Conservation (phyloP, 2,888 invertebrate genomes). For the Archips xylosteana region DNA sequence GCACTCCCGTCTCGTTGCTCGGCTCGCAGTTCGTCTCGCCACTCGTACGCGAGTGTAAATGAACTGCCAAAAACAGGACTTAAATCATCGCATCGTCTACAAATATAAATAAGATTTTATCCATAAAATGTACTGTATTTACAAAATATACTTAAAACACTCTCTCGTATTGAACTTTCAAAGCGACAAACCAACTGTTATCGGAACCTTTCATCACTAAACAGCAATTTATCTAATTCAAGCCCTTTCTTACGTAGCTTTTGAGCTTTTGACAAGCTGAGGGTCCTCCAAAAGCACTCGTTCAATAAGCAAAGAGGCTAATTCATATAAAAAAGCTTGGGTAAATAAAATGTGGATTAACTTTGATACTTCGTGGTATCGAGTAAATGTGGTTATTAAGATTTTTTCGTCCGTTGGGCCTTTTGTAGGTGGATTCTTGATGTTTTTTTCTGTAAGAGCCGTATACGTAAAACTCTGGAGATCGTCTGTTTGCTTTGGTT, state of each 20-base stretch:
- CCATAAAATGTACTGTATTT: not conserved
- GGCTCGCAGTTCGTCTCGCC: no score
- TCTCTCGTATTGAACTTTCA: not conserved
- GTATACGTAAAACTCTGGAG: no score
- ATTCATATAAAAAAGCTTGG: slow-evolving; percentile 27
- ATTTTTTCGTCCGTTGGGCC: not conserved
- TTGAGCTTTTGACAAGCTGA: slow-evolving; percentile 37
- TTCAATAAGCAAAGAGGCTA: slow-evolving; percentile 37
- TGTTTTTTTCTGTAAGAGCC: not conserved
- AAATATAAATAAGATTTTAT: not conserved
- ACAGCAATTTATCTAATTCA: slow-evolving; percentile 35
- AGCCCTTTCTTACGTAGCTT: slow-evolving; percentile 22
- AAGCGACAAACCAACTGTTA: not conserved
- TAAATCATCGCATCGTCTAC: no score
- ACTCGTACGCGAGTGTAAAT: no score
- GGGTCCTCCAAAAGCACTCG: slow-evolving; percentile 34
- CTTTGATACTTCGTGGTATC: slow-evolving; percentile 1
- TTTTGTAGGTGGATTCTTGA: not conserved
- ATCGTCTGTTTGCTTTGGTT: not conserved
- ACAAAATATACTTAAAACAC: not conserved
- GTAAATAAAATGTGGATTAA: slow-evolving; percentile 18
- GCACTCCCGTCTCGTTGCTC: no score
- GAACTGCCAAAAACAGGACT: no score
- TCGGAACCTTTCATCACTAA: slow-evolving; percentile 18
- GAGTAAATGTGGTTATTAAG: not conserved